Evolutionary conservation across 2,888 invertebrate species (phyloP), one percentile per base, ranked within the genome.

Genomic region (Ophion slaviceki): DNA sequence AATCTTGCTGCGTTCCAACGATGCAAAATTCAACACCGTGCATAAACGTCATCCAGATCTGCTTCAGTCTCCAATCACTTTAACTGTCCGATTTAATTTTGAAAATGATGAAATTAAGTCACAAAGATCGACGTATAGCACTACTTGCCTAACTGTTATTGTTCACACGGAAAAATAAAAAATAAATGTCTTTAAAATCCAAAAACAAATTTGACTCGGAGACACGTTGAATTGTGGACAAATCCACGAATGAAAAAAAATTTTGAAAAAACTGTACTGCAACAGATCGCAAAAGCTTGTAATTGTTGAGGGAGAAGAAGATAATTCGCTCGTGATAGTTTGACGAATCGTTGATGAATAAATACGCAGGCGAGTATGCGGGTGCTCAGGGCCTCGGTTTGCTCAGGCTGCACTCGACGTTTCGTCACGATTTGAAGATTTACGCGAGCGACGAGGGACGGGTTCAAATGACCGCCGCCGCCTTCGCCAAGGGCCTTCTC

Each of bases 401-500:
- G 8, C 95, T 99, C 36, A 95, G 98, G 87, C 95, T 99, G 1
- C 99, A 99, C 94, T 99, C 99, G 10, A 99, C 99, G 0, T 99
- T 99, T 95, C 97, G 99, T 0, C 99, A 99, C 94, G 99, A 99
- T 94, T 95, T 99, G 85, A 99, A 99, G 95, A 99, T 99, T 90
- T 99, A 99, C 94, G 99, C 99, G 0, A 99, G 99, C 0, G 99
- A 99, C 94, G 99, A 99, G 94, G 99, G 99, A 2, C 95, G 99
- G 81, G 99, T 99, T 2, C 99, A 99, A 94, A 99, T 99, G 99
- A 99, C 99, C 0, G 99, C 99, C 0, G 99, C 99, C 0, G 99
- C 99, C 1, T 99, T 99, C 94, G 99, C 99, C 2, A 99, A 99
- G 95, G 99, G 99, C 0, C 95, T 99, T 47, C 95, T 99, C 10